Percentiles rank a stretch among this genome's conserved stretches.
These are phyloP conservation scores for Oreocharis arfaki DNA, from an alignment of 2,113 vertebrate genomes.

Conservation along the genomic window DNA sequence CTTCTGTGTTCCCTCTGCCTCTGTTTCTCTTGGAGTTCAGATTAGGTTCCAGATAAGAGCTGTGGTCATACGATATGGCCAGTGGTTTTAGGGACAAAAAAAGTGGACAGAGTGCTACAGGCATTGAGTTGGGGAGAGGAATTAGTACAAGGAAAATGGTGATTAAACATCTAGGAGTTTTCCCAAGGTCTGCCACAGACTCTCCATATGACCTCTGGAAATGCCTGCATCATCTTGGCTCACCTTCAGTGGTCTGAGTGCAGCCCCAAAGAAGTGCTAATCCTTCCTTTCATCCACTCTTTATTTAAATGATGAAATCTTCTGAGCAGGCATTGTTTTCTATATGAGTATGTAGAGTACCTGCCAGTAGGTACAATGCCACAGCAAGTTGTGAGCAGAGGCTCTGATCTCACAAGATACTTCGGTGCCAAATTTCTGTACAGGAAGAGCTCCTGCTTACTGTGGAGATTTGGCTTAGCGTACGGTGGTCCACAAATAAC, in stretches of 20 bases:
- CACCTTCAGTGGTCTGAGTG: background rate
- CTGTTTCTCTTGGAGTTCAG: background rate
- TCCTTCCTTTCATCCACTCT: background rate
- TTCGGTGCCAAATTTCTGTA: background rate
- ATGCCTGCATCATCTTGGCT: background rate
- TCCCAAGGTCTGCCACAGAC: background rate
- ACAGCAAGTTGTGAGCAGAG: background rate
- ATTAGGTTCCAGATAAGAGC: background rate
- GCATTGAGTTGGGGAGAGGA: background rate
- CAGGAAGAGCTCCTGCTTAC: background rate
- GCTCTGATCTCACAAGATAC: background rate
- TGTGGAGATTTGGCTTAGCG: background rate
- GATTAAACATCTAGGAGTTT: background rate
- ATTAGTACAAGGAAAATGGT: background rate
- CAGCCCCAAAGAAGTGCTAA: background rate
- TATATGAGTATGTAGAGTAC: background rate
- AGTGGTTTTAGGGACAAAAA: background rate
- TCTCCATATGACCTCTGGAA: background rate
- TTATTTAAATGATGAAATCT: background rate
- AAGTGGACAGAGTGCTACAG: background rate
- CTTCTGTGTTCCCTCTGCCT: background rate
- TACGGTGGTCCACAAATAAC: background rate
- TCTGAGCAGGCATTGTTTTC: background rate
- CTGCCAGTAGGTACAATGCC: background rate
- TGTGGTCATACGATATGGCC: fast-evolving